Evolutionary conservation across 1,140 invertebrate genomes (phyloP).

Genomic region (Drosophila teissieri): DNA sequence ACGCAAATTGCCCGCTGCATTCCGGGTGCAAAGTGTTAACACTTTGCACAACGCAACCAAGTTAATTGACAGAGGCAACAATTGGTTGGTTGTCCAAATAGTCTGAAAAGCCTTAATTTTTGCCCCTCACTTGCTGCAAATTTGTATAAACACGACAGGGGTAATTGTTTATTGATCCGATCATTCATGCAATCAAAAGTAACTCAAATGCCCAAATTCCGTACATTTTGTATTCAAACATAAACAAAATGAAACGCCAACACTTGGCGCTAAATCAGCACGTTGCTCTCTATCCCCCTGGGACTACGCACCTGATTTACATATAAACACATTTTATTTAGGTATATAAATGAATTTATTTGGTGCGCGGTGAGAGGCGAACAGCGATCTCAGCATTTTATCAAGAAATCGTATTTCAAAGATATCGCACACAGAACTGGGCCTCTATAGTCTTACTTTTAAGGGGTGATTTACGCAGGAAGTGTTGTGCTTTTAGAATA

Average conservation of each 20-base stretch:
- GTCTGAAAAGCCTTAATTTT: background rate
- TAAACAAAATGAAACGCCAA: constrained; percentile 15
- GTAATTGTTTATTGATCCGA: background rate
- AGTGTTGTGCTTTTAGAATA: background rate
- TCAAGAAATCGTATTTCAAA: constrained; percentile 27
- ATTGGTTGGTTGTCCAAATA: background rate
- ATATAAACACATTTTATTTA: constrained; percentile 31
- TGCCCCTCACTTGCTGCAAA: too few species aligned
- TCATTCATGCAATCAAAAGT: constrained; percentile 14
- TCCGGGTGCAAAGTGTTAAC: constrained; percentile 21
- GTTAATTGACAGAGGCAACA: constrained; percentile 19
- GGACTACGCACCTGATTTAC: constrained; percentile 22
- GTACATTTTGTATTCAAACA: constrained; percentile 24
- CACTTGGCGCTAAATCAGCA: background rate
- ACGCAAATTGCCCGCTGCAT: constrained; percentile 18
- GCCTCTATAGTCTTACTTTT: constrained; percentile 22
- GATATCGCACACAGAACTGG: constrained; percentile 7
- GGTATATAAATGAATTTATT: constrained; percentile 41
- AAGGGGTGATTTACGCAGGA: constrained; percentile 10
- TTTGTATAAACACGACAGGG: too few species aligned
- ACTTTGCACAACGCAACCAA: background rate
- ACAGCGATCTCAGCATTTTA: constrained; percentile 25
- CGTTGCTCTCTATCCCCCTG: constrained; percentile 1
- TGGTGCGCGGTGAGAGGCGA: constrained; percentile 33
- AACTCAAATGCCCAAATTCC: constrained; percentile 19